These are phyloP conservation scores for Hirudinaria manillensis DNA, from an alignment of 2,888 invertebrate genomes.

Conservation along the genomic window DNA sequence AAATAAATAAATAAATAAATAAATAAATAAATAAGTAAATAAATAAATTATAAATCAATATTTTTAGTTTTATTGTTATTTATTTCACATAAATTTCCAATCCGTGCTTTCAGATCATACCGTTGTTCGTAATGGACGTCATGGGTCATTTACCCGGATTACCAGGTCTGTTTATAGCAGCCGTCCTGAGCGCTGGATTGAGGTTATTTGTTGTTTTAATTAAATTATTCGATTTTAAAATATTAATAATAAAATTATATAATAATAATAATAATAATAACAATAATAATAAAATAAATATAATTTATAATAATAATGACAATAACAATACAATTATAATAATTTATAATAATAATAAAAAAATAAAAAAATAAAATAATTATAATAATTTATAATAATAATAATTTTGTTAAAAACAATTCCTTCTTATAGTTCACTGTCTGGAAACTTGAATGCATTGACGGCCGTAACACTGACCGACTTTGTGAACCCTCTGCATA, in stretches of 20 bases:
- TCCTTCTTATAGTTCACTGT: slow-evolving; percentile 63
- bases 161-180: slow-evolving; percentile 46
- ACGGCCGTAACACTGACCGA: slow-evolving; percentile 85
- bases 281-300: neutral
- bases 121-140: slow-evolving; percentile 46
- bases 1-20: neutral
- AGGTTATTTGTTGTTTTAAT: slow-evolving; percentile 28
- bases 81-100: neutral
- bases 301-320: neutral
- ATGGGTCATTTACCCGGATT: slow-evolving; percentile 44
- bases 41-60: neutral
- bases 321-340: neutral
- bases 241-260: neutral
- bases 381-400: neutral
- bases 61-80: neutral
- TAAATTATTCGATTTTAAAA: neutral
- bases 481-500: slow-evolving; percentile 66
- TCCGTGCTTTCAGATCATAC: slow-evolving; percentile 25
- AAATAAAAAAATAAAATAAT: neutral
- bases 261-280: neutral
- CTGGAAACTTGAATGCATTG: slow-evolving; percentile 81
- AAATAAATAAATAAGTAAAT: neutral
- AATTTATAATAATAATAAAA: neutral
- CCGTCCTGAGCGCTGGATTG: slow-evolving; percentile 45
- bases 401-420: neutral